phyloP scores from a whole-genome alignment of 2,113 vertebrate genomes.

The Mus spicilegus region DNA sequence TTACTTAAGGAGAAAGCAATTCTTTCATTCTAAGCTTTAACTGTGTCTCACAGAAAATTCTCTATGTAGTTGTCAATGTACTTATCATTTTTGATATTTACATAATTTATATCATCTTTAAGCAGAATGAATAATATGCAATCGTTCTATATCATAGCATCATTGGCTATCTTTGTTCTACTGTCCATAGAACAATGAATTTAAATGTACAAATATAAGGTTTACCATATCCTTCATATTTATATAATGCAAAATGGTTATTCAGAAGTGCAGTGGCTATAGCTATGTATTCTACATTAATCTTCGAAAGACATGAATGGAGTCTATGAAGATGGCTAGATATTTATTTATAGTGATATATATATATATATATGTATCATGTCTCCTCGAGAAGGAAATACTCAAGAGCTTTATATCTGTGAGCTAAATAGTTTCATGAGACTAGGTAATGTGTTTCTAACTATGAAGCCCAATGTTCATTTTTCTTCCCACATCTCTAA shows the following conservation, averaged over 20 bases:
- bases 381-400: conserved; percentile 67
- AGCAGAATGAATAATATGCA: background rate
- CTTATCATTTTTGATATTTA: background rate
- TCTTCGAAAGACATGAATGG: background rate
- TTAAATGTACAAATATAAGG: conserved; percentile 29
- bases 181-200: conserved; percentile 25
- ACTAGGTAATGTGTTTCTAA: conserved; percentile 73
- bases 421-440: conserved; percentile 67
- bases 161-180: background rate
- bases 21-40: background rate
- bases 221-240: conserved; percentile 6
- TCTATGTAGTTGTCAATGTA: conserved; percentile 2
- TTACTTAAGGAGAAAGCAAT: background rate
- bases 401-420: conserved; percentile 61
- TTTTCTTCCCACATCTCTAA: conserved; percentile 70
- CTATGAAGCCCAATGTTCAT: conserved; percentile 69
- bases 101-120: background rate
- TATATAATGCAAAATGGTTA: background rate
- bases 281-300: background rate
- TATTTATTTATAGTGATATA: conserved; percentile 81
- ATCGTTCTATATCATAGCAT: background rate
- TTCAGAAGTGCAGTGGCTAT: background rate
- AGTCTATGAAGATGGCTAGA: conserved; percentile 18
- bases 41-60: background rate
- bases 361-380: conserved; percentile 67